Base-by-base conservation (phyloP, 2,797 vertebrate species). In the Bradypodion pumilum region DNA sequence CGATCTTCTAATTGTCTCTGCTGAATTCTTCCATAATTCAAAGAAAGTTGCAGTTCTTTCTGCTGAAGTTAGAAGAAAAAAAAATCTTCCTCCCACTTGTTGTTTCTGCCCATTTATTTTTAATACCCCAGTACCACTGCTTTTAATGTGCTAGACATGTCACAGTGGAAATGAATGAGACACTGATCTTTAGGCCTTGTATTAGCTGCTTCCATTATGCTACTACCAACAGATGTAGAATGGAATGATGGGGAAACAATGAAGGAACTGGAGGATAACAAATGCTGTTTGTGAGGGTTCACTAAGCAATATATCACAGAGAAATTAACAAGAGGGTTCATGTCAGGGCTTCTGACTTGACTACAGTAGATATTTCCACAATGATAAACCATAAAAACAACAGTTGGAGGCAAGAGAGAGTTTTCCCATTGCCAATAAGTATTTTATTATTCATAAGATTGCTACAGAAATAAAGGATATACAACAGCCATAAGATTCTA, bases 201-300 rank as follows among this genome's bases (percentile, higher is more conserved):
- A 87, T 89, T 56, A 84, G 84, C 85, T 88, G 87, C 83, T 93
- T 90, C 84, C 78, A 74, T 89, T 93, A 89, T 90, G 88, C 87
- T 92, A 87, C 69, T 87, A 76, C 86, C 74, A 83, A 78, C 81
- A 82, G 78, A 85, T 19, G 81, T 37, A 91, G 78, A 91, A 89
- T 83, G 82, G 80, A 88, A 81, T 73, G 83, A 89, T 78, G 80
- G 76, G 84, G 87, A 87, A 59, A 94, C 90, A 94, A 92, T 92
- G 84, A 89, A 86, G 78, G 90, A 92, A 91, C 0, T 88, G 80
- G 88, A 91, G 90, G 91, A 88, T 92, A 91, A 93, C 91, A 92
- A 93, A 94, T 93, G 76, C 85, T 3, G 0, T 94, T 94, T 94
- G 87, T 91, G 85, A 92, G 88, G 92, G 90, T 93, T 94, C 92